A percentile compares a stretch with the other conserved stretches of the same genome.
Evolutionary conservation across 2,888 invertebrate genomes (phyloP).

Genomic region (Spatulosminthurus flaviceps): DNA sequence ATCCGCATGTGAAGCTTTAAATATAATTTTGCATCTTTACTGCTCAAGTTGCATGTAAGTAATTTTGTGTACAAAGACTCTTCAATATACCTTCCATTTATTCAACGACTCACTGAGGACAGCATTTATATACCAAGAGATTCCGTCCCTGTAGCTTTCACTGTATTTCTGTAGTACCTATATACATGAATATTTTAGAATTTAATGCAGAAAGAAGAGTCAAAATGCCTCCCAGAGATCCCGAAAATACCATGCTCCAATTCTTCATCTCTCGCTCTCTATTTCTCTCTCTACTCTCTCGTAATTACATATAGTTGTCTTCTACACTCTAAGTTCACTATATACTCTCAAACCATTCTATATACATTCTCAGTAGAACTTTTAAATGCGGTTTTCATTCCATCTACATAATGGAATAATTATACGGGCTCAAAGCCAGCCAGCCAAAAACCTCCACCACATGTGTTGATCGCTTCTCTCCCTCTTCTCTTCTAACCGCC

Average conservation of each 20-base stretch:
- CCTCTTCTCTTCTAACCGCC: conserved; percentile 18
- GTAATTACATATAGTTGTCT: conserved; percentile 11
- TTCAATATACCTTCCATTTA: too few species aligned
- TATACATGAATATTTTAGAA: background rate
- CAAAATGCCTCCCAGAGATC: conserved; percentile 34
- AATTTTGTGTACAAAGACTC: too few species aligned
- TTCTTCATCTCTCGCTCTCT: conserved; percentile 6
- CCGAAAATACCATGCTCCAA: conserved; percentile 34
- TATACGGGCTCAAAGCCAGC: conserved; percentile 16
- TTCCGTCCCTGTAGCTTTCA: background rate
- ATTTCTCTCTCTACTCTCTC: background rate
- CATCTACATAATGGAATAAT: conserved; percentile 14
- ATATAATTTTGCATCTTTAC: too few species aligned
- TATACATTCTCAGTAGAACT: background rate
- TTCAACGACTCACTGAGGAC: too few species aligned
- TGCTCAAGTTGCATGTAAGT: too few species aligned
- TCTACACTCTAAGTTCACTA: background rate
- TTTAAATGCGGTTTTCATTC: background rate
- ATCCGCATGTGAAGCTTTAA: too few species aligned
- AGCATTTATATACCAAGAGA: too few species aligned
- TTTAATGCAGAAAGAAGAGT: background rate
- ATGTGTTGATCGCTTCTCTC: background rate
- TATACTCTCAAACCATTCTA: background rate
- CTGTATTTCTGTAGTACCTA: background rate
- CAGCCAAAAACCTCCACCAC: conserved; percentile 19